Base-by-base conservation (phyloP, 2,888 invertebrate species). In the Drosophila macrothrix region DNA sequence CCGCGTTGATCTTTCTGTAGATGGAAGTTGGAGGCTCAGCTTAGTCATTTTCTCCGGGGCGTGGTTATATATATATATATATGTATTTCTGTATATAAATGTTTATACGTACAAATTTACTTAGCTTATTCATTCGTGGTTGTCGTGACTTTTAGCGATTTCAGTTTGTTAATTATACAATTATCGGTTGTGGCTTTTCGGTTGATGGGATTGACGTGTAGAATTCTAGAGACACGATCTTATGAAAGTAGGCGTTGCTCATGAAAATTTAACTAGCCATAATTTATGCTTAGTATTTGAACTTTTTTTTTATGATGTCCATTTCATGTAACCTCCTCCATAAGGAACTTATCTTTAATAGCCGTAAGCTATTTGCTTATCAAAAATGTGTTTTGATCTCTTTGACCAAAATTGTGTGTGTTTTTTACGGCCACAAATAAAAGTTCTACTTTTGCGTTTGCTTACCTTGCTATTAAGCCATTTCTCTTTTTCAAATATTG, bases 401-500 rank as follows among this genome's bases (percentile, higher is more conserved):
- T 35, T 59, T 39, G 31, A 12, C 22, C 41, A 22, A 74, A 35
- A 63, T 56, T 50, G 68, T 35, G 61, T 16, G 5, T 52, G 37
- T 31, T 35, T 54, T 33, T 25, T 14, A 9, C 4, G 33, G 19
- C 33, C 25, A 35, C 1, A 25, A 29, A 41, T 41, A 10, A 35
- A 35, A 33, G n/a, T 31, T 7, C 7, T 9, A 31, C 41, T 56
- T 56, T 29, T 55, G 41, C 33, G 7, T 56, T 41, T n/a, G 19
- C 3, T 29, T 7, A 14, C 41, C 33, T 60, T 5, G 12, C n/a
- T 66, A 37, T 54, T 66, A 63, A 56, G 39, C 31, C 49, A 59
- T 59, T 69, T 53, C 55, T 41, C 49, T 53, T 61, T 54, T 28
- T 50, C 66, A 71, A 81, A 75, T 69, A 72, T 78, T 82, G 80